Evolutionary conservation across 2,797 vertebrate species (phyloP).

Genomic region (Sitta carolinensis): DNA sequence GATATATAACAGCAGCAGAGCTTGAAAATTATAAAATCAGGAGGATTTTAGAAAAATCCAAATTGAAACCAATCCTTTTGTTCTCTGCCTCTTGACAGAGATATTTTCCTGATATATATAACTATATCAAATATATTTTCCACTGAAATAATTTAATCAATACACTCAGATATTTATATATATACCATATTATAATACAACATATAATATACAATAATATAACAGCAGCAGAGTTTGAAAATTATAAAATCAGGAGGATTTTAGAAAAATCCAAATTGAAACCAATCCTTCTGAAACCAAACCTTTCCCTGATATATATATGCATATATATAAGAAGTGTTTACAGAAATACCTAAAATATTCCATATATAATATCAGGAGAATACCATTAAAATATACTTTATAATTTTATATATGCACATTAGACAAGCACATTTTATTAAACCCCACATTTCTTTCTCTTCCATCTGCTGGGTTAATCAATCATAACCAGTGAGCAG

Average conservation of each 20-base stretch:
- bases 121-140: too few relatives aligned
- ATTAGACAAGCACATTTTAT: neutral
- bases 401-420: neutral
- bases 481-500: neutral
- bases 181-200: too few relatives aligned
- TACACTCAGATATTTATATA: too few relatives aligned
- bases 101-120: neutral
- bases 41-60: neutral
- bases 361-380: neutral
- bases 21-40: neutral
- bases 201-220: too few relatives aligned
- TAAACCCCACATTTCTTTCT: neutral
- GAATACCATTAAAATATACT: neutral
- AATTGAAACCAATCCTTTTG: neutral
- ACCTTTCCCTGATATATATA: too few relatives aligned
- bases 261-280: too few relatives aligned
- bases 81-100: neutral
- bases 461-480: neutral
- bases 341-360: neutral
- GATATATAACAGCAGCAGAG: neutral
- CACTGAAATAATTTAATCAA: too few relatives aligned
- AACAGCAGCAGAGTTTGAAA: too few relatives aligned
- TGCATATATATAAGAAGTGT: rapidly evolving
- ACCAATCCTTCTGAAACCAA: too few relatives aligned
- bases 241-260: too few relatives aligned